Conservation (phyloP, 2,797 vertebrate genomes). For the Xenentodon cancila region DNA sequence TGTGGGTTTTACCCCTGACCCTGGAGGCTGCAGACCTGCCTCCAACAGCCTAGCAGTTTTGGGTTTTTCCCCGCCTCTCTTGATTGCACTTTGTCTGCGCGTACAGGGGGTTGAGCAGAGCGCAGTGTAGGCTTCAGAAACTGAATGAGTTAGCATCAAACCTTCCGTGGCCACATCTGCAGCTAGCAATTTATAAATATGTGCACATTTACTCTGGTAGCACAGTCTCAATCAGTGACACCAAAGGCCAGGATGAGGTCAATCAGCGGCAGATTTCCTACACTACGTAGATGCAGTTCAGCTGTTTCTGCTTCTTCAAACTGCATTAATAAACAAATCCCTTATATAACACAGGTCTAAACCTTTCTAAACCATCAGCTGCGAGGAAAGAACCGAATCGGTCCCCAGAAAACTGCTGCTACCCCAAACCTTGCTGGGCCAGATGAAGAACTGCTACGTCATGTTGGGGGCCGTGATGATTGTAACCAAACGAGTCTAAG, state of each 20-base stretch:
- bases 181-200: slow-evolving; percentile 8
- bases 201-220: not conserved
- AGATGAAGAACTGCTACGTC: no score
- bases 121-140: slow-evolving; percentile 13
- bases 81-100: slow-evolving; percentile 37
- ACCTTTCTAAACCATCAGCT: no score
- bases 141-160: slow-evolving; percentile 26
- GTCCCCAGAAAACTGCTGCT: no score
- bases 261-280: not conserved
- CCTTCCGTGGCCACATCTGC: slow-evolving; percentile 61
- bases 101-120: slow-evolving; percentile 20
- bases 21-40: slow-evolving; percentile 5
- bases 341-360: no score
- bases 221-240: slow-evolving; percentile 39
- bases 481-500: no score
- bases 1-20: slow-evolving; percentile 1
- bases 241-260: slow-evolving; percentile 17
- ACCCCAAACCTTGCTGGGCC: no score
- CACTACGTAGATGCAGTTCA: no score
- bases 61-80: slow-evolving; percentile 16
- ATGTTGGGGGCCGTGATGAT: no score
- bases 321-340: not conserved
- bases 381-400: no score
- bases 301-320: not conserved
- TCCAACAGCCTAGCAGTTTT: slow-evolving; percentile 23